Conservation (phyloP, 2,888 invertebrate species). For the Phrixothrix hirtus region DNA sequence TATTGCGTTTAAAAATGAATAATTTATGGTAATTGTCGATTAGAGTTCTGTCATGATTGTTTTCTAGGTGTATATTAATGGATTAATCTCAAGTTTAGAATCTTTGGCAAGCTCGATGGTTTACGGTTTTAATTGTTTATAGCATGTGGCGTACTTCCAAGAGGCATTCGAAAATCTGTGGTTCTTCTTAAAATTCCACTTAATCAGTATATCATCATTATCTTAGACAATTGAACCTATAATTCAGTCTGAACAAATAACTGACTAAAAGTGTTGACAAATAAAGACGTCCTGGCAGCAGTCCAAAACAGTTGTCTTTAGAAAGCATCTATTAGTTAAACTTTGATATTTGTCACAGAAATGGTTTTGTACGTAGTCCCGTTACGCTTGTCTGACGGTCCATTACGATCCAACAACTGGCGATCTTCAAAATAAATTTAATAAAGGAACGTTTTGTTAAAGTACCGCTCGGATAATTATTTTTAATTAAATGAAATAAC, state of each 20-base stretch:
- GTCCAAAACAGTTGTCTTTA: constrained; percentile 13
- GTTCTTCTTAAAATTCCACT: too few relatives aligned
- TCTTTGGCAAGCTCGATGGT: too few relatives aligned
- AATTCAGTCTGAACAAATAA: constrained; percentile 16
- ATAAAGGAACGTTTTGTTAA: neutral
- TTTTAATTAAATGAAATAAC: constrained; percentile 7
- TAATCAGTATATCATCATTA: too few relatives aligned
- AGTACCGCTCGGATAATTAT: neutral
- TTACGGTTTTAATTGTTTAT: too few relatives aligned
- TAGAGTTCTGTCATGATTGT: neutral
- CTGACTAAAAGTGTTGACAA: constrained; percentile 17
- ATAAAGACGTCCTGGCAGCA: constrained; percentile 18
- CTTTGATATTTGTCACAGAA: constrained; percentile 14
- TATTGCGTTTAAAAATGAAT: too few relatives aligned
- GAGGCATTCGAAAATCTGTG: too few relatives aligned
- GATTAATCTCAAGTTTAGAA: too few relatives aligned
- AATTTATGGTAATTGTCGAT: neutral
- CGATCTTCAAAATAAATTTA: neutral
- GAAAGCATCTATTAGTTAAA: constrained; percentile 16
- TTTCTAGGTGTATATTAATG: neutral
- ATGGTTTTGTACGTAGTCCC: constrained; percentile 10
- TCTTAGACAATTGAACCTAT: constrained; percentile 17
- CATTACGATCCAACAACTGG: neutral
- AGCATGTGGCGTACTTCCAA: too few relatives aligned
- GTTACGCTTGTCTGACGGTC: neutral